Conservation (phyloP, 2,113 vertebrate species). For the Ariopsis seemanni region DNA sequence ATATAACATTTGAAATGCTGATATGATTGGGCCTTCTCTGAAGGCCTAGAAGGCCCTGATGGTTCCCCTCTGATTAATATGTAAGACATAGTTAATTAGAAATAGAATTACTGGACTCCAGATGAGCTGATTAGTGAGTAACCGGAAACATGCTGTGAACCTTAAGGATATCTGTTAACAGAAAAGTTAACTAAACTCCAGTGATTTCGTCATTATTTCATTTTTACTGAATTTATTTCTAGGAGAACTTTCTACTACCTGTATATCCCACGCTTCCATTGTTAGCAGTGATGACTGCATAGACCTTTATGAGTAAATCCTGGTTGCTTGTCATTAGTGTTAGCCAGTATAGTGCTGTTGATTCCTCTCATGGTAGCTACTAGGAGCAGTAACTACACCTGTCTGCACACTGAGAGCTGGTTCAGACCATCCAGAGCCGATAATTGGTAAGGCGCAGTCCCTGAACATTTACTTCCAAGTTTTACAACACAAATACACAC, state of each 20-base stretch:
- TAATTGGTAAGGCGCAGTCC: conserved; percentile 49
- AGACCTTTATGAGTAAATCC: conserved; percentile 45
- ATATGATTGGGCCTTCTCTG: no score
- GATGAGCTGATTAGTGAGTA: not conserved
- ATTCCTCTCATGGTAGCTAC: conserved; percentile 28
- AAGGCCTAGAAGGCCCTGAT: no score
- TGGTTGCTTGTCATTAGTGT: conserved; percentile 40
- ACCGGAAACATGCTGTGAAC: not conserved
- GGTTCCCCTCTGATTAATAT: no score
- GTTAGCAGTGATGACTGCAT: conserved; percentile 33
- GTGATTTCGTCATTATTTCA: conserved; percentile 14
- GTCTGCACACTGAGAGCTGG: conserved; percentile 34
- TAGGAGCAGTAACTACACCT: conserved; percentile 36
- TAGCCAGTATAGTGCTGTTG: conserved; percentile 24
- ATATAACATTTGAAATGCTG: no score
- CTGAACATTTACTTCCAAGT: conserved; percentile 35
- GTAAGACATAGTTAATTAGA: no score
- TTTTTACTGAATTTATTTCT: conserved; percentile 27
- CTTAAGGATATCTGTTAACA: not conserved
- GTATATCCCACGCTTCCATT: conserved; percentile 18
- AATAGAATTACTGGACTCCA: not conserved
- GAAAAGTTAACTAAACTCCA: not conserved
- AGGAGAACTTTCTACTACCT: conserved; percentile 22
- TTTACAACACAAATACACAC: conserved; percentile 15
- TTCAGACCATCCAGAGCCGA: conserved; percentile 32